Conservation (phyloP, 1,140 invertebrate genomes). For the Sogatella furcifera region DNA sequence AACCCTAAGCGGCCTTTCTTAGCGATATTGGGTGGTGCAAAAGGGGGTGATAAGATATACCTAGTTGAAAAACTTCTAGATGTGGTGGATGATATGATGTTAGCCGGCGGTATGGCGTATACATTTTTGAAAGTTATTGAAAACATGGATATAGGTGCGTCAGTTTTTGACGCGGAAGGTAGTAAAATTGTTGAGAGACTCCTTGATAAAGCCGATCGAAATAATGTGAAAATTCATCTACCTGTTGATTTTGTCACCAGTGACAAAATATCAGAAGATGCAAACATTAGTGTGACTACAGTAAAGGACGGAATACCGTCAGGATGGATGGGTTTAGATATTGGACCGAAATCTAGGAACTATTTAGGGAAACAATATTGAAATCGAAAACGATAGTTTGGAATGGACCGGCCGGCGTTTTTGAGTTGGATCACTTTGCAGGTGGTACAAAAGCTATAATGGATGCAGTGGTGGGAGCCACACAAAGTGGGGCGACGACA, state of each 20-base stretch:
- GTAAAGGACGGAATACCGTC: slow-evolving; percentile 82
- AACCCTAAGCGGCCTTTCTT: slow-evolving; percentile 92
- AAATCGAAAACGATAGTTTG: slow-evolving; percentile 94
- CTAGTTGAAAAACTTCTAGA: slow-evolving; percentile 96
- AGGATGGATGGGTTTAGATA: slow-evolving; percentile 88
- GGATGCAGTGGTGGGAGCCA: slow-evolving; percentile 90
- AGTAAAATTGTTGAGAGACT: slow-evolving; percentile 88
- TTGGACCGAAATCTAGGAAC: slow-evolving; percentile 77
- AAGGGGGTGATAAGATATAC: slow-evolving; percentile 98
- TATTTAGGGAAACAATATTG: slow-evolving; percentile 67
- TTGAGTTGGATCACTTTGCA: slow-evolving; percentile 92
- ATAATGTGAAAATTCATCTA: slow-evolving; percentile 89
- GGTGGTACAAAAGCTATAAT: slow-evolving; percentile 86
- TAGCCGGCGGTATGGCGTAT: slow-evolving; percentile 98
- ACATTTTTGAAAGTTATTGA: slow-evolving; percentile 94
- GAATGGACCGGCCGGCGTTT: slow-evolving; percentile 97
- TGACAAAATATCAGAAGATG: slow-evolving; percentile 81
- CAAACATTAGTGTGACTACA: slow-evolving; percentile 62
- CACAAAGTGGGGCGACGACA: slow-evolving; percentile 65
- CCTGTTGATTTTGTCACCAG: slow-evolving; percentile 93
- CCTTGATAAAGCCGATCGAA: slow-evolving; percentile 84
- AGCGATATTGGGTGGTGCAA: slow-evolving; percentile 96
- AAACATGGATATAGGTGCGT: slow-evolving; percentile 89
- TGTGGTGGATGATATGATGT: slow-evolving; percentile 99
- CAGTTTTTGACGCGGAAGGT: slow-evolving; percentile 89